Evolutionary conservation across 1,140 invertebrate species (phyloP), one percentile per base, ranked within the genome.

Genomic region (Leptoteleia sp.): DNA sequence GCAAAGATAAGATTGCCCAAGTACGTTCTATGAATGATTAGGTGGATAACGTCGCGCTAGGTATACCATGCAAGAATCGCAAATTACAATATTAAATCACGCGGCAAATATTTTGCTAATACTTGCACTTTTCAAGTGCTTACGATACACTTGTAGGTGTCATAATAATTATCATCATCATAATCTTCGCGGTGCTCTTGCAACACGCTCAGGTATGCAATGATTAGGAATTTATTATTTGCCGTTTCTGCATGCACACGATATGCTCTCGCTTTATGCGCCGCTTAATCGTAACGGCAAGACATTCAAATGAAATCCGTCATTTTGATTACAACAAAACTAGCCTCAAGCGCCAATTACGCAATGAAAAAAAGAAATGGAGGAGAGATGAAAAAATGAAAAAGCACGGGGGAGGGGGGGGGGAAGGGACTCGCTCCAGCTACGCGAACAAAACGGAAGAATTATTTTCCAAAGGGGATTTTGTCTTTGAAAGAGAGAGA

Each of bases 1-100:
- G 65, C 82, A 81, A 78, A 61, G 67, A 50, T 81, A 80, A 79
- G 77, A 82, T 86, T 85, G 83, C 84, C 84, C 81, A 87, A 86
- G 80, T 77, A 65, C 73, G 78, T 84, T 83, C 83, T 87, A 86
- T 85, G 83, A 81, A 82, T 72, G 80, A 80, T 84, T 83, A 82
- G 80, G 80, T 73, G 81, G 61, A 55, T 81, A 76, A 77, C 25
- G 73, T 67, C 64, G 81, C 80, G 80, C 83, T 84, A 85, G 81
- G 73, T 71, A 48, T 40, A 81, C 77, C 75, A 72, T 81, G 81
- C 80, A 81, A 79, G 81, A 82, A 76, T 70, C 55, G 37, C 55
- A 80, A 76, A 70, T 73, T 59, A 33, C 50, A 35, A 29, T 65
- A 48, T 72, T 16, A 54, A 48, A 79, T 59, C 48, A n/a, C 37